These are phyloP conservation scores for Lottia gigantea DNA, from an alignment of 2,888 invertebrate genomes.

Conservation along the genomic window DNA sequence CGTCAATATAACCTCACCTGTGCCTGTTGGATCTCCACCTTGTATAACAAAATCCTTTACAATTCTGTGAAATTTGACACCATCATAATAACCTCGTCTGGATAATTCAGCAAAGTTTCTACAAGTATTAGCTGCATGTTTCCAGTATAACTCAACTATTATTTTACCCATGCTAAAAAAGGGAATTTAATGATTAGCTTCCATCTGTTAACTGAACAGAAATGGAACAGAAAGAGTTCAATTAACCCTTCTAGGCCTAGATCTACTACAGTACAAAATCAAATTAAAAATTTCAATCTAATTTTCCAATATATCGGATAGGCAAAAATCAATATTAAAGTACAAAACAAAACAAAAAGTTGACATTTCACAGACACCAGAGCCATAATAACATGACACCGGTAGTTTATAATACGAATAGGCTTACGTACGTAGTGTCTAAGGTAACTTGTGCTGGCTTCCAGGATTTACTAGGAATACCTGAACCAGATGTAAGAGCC, in stretches of 20 bases:
- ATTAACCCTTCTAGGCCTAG: no score
- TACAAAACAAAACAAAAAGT: not conserved
- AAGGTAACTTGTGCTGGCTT: constrained; percentile 61
- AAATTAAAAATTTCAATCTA: no score
- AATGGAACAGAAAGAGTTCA: no score
- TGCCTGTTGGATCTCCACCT: constrained; percentile 94
- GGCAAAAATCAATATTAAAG: no score
- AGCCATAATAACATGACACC: not conserved
- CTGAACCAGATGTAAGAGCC: constrained; percentile 33
- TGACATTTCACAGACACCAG: not conserved
- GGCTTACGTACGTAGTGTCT: constrained; percentile 59
- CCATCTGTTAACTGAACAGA: no score
- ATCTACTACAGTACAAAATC: no score
- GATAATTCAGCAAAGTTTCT: constrained; percentile 96
- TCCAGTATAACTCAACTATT: constrained; percentile 95
- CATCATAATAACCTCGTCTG: constrained; percentile 94
- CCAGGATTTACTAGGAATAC: constrained; percentile 63
- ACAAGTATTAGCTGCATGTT: constrained; percentile 97
- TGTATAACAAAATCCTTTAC: constrained; percentile 79
- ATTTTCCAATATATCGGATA: no score
- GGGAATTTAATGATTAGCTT: no score
- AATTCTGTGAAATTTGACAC: constrained; percentile 94
- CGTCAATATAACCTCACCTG: constrained; percentile 72
- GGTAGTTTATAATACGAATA: not conserved
- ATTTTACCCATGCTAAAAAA: constrained; percentile 85